Evolutionary conservation across 2,888 invertebrate species (phyloP).

Genomic region (Heteromyza rotundicornis): DNA sequence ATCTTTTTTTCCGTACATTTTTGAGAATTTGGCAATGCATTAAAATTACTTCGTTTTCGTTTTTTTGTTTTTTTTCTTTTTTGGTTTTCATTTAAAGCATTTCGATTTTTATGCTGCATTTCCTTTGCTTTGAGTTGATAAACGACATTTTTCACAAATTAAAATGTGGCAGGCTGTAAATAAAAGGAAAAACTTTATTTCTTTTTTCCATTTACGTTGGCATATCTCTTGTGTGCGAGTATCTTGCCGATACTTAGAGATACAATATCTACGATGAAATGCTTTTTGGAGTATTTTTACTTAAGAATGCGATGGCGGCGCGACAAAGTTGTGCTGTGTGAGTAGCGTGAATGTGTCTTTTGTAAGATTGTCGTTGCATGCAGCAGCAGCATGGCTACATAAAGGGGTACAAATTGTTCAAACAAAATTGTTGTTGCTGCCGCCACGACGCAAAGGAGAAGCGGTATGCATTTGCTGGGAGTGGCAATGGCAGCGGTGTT

Average conservation of each 20-base stretch:
- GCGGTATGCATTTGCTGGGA: not conserved
- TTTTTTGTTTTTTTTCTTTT: not conserved
- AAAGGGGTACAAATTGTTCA: conserved; percentile 38
- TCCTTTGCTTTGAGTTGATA: not conserved
- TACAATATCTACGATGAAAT: not conserved
- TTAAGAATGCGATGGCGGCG: not conserved
- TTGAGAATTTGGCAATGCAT: too few species aligned
- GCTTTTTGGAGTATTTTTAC: not conserved
- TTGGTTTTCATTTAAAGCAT: not conserved
- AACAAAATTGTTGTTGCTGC: conserved; percentile 8
- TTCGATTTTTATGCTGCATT: not conserved
- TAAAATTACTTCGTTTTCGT: too few species aligned
- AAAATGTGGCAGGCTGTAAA: not conserved
- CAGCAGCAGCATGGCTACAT: not conserved
- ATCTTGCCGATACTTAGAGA: not conserved
- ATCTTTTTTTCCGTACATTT: too few species aligned
- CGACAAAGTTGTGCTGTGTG: not conserved
- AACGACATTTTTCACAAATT: not conserved
- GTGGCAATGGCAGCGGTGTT: not conserved
- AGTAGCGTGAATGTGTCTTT: not conserved
- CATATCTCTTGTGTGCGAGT: not conserved
- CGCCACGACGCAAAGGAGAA: not conserved
- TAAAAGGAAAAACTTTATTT: too few species aligned
- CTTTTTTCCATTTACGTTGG: not conserved
- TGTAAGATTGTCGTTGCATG: not conserved